Evolutionary conservation across 1,140 invertebrate species (phyloP).

Genomic region (Rhagoletis zephyria): DNA sequence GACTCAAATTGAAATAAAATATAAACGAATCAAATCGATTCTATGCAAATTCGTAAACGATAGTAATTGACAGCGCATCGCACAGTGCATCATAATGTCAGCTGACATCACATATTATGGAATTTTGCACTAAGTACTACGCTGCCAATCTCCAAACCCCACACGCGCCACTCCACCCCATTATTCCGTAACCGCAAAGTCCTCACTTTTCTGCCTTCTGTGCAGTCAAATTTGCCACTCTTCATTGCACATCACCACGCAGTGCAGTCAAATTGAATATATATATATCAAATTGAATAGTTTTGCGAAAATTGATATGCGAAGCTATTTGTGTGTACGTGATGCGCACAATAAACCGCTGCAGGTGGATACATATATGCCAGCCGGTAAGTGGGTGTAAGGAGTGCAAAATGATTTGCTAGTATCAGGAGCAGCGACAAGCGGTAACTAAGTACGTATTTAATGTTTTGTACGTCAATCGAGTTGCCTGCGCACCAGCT

Average conservation of each 20-base stretch:
- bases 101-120: background rate
- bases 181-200: background rate
- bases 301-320: conserved; percentile 51
- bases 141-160: background rate
- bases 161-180: background rate
- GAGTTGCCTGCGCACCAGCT: background rate
- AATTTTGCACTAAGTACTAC: background rate
- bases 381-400: background rate
- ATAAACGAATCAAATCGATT: background rate
- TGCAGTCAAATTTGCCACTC: background rate
- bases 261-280: conserved; percentile 26
- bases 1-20: conserved; percentile 38
- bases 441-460: background rate
- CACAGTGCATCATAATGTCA: background rate
- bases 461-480: background rate
- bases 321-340: conserved; percentile 20
- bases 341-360: background rate
- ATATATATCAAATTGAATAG: too few species aligned
- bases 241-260: background rate
- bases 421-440: background rate
- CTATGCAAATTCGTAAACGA: background rate
- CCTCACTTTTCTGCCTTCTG: background rate
- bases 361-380: too few species aligned
- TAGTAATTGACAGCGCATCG: background rate
- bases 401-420: background rate